Conservation (phyloP, 2,797 vertebrate species). For the Catostomus latipinnis region DNA sequence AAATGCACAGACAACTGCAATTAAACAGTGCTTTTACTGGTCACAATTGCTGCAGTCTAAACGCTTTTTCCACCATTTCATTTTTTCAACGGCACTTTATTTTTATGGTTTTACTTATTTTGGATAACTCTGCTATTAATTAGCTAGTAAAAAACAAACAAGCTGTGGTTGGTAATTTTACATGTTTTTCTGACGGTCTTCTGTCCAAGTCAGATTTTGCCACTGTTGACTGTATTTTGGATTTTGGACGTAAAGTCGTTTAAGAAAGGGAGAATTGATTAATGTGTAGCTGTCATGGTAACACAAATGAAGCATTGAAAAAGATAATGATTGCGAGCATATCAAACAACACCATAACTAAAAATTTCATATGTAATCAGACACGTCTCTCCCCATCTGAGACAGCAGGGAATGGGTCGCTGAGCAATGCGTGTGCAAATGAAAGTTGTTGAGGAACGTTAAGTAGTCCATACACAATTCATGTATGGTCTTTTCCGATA, state of each 20-base stretch:
- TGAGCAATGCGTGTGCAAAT: constrained; percentile 14
- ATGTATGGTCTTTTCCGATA: constrained; percentile 42
- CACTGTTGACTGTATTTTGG: neutral
- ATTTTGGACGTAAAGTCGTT: neutral
- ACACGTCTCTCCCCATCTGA: constrained; percentile 27
- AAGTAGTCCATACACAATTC: constrained; percentile 23
- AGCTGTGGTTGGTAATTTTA: too few species aligned
- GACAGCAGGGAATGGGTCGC: constrained; percentile 23
- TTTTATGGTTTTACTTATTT: too few species aligned
- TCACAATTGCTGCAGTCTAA: too few species aligned
- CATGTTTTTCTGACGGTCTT: too few species aligned
- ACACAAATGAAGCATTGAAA: constrained; percentile 19
- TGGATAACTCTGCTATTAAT: too few species aligned
- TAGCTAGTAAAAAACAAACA: too few species aligned
- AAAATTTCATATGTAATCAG: constrained; percentile 39
- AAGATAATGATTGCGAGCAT: constrained; percentile 19
- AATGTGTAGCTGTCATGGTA: neutral
- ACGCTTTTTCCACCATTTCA: too few species aligned
- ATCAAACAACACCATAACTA: constrained; percentile 38
- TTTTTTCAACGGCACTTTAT: too few species aligned
- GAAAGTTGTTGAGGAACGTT: constrained; percentile 34
- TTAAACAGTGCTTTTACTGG: too few species aligned
- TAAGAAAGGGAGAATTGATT: neutral
- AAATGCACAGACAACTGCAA: too few species aligned
- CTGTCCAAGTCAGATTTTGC: too few species aligned